Base-by-base conservation (phyloP, 2,113 vertebrate species). In the Pangasianodon hypophthalmus region DNA sequence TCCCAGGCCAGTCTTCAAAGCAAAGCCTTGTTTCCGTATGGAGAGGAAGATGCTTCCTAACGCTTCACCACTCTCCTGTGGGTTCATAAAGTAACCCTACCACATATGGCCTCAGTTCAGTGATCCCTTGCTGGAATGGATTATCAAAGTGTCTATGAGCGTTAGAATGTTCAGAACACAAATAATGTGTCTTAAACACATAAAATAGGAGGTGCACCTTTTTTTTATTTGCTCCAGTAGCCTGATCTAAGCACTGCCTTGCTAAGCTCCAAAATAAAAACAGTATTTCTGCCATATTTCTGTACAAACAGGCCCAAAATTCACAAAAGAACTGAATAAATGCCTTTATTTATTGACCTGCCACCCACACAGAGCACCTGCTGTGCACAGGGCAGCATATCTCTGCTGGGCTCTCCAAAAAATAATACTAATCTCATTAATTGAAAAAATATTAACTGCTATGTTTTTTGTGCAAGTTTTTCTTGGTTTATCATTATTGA, bases 1-100 rank as follows among this genome's bases (percentile, higher is more conserved):
- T 94, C 94, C 92, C 95, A 93, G 88, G 93, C 80, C 92, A 91
- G 90, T 62, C 84, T 91, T 95, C 92, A 95, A 94, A 93, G 89
- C 86, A 11, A 88, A 79, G 89, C 89, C 82, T 92, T 88, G 91
- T 95, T 95, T 94, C 77, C 67, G 21, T 87, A n/a, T 86, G 83
- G 62, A 86, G 58, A 64, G 41, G 46, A 64, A 48, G 54, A 52
- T 52, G 79, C 32, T 85, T 67, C 77, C 64, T 41, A 56, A 77
- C 29, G 13, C 50, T 29, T 73, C 81, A 83, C 82, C 52, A 29
- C 62, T 75, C 88, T 81, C 60, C 69, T 87, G 83, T 75, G 86
- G 64, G 67, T 10, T 24, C 77, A 87, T 89, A 88, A 87, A 87
- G 85, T 75, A 32, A 44, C 2, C 29, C 6, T 64, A 37, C 14